A percentile compares a stretch with the other conserved stretches of the same genome.
These are phyloP conservation scores for Conistra vaccinii DNA, from an alignment of 2,888 invertebrate species.

Conservation along the genomic window DNA sequence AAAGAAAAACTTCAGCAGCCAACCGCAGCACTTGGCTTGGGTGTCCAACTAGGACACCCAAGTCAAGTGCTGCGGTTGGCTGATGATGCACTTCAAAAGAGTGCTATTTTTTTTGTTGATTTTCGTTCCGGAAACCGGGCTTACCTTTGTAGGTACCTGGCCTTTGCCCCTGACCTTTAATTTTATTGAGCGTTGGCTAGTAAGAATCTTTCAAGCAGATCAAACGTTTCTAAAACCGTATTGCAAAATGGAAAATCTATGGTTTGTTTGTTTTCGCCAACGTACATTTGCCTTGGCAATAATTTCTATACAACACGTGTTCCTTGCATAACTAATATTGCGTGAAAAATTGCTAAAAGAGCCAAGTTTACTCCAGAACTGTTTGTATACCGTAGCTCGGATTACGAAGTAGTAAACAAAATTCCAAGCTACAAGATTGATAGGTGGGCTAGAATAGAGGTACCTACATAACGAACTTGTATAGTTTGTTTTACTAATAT, in stretches of 20 bases:
- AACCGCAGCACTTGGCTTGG: too few relatives aligned
- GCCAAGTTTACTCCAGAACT: constrained; percentile 35
- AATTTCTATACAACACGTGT: background rate
- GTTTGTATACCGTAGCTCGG: constrained; percentile 42
- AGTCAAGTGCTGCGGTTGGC: too few relatives aligned
- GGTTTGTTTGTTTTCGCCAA: background rate
- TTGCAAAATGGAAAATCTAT: too few relatives aligned
- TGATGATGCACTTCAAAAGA: too few relatives aligned
- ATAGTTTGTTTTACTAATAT: constrained; percentile 11
- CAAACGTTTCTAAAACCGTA: too few relatives aligned
- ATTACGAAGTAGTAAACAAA: constrained; percentile 51
- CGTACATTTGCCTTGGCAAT: background rate
- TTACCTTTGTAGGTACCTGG: too few relatives aligned
- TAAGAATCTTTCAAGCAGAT: too few relatives aligned
- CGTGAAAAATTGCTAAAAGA: constrained; percentile 12
- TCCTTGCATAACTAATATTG: constrained; percentile 15
- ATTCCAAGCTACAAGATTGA: constrained; percentile 48
- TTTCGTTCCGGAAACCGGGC: too few relatives aligned
- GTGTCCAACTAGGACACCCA: too few relatives aligned
- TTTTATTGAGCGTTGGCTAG: too few relatives aligned
- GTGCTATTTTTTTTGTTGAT: too few relatives aligned
- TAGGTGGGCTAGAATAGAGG: background rate
- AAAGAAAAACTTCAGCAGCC: background rate
- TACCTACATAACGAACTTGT: background rate
- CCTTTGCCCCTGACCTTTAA: too few relatives aligned